Evolutionary conservation across 2,888 invertebrate species (phyloP), one percentile per base, ranked within the genome.

Genomic region (Lycia hirtaria): DNA sequence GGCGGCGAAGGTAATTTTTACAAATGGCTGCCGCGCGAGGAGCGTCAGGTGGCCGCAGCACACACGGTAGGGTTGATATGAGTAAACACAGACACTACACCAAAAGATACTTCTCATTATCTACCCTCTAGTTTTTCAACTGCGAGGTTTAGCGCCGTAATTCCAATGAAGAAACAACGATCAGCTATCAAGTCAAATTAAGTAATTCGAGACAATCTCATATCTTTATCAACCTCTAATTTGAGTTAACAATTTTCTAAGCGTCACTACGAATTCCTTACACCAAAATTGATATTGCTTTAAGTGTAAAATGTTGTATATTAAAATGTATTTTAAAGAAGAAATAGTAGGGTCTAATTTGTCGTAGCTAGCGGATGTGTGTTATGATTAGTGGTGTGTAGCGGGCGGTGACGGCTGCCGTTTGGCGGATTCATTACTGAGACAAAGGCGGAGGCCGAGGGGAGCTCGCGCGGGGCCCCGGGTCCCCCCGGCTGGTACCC

Each of bases 341-440:
- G 52, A 49, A 28, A 48, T 26, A 28, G 32, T 64, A 82, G 72
- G 73, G 87, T 75, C 71, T 71, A 78, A 60, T 78, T 81, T 87
- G 72, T 71, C 69, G 73, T 76, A 72, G 74, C 69, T 73, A 68
- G 72, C 75, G 69, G 64, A 75, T 77, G 67, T 77, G 74, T 71
- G 71, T 85, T 41, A 81, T 84, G 88, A 85, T 83, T 79, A 81
- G 75, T 81, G 83, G 76, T 75, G 74, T 80, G 68, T 78, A 79
- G 69, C 56, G 60, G 65, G 71, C 68, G 74, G 77, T 87, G 87
- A 84, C 81, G 85, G 83, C 84, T 87, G 83, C 80, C 84, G 87
- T 90, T 88, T 89, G 88, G 83, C 81, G 88, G 91, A 88, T 91
- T 91, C 89, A 91, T 92, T 89, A 88, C 88, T 81, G 87, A 90